Conservation (phyloP, 2,113 vertebrate species). For the Rhea pennata region DNA sequence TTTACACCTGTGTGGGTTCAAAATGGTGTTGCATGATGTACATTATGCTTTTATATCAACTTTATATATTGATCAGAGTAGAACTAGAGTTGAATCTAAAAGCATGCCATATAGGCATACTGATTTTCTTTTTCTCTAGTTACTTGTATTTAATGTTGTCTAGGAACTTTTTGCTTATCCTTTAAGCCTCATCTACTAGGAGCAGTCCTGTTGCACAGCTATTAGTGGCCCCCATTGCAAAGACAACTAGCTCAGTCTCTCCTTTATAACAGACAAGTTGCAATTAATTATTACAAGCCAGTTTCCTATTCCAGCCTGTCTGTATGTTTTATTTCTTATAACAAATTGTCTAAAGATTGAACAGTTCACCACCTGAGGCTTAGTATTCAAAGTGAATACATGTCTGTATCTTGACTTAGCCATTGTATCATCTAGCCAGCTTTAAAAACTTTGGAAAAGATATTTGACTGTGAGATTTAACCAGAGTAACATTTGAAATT, state of each 20-base stretch:
- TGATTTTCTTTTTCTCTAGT: not conserved
- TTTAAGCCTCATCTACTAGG: not conserved
- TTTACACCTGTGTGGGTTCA: not conserved
- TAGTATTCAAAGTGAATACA: not conserved
- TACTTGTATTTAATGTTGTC: not conserved
- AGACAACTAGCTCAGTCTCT: not conserved
- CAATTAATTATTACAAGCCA: not conserved
- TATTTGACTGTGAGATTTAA: not conserved
- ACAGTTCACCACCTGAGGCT: not conserved
- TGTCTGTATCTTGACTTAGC: not conserved
- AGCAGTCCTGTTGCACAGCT: not conserved
- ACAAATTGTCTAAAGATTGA: not conserved
- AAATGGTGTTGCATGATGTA: not conserved
- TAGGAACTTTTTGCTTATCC: not conserved
- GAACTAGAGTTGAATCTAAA: not conserved
- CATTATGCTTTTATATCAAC: not conserved
- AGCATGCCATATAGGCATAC: not conserved
- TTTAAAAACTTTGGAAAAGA: not conserved
- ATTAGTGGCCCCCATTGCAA: not conserved
- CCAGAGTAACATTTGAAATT: not conserved
- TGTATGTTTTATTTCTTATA: not conserved
- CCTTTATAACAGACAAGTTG: not conserved
- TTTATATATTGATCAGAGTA: not conserved
- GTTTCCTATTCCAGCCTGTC: not conserved
- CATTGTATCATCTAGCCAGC: not conserved